These are phyloP conservation scores for Serilophus lunatus DNA, from an alignment of 2,113 vertebrate species.

Conservation along the genomic window DNA sequence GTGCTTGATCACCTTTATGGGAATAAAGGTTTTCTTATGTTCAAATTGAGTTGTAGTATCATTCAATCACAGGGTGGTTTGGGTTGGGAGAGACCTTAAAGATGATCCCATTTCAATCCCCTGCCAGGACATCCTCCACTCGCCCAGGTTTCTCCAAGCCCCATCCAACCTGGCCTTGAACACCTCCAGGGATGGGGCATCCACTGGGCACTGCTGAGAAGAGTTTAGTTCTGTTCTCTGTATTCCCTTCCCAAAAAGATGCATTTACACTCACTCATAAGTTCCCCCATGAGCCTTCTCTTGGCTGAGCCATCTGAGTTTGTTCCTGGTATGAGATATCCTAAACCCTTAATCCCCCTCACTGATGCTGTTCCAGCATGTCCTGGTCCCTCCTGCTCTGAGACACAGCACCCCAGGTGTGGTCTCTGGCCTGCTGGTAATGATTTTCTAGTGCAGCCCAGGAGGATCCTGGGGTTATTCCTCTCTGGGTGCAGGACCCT, in stretches of 20 bases:
- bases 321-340: not conserved
- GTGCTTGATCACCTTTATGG: not conserved
- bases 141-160: not conserved
- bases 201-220: not conserved
- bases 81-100: not conserved
- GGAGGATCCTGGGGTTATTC: not conserved
- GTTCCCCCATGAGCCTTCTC: not conserved
- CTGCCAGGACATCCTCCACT: not conserved
- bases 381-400: not conserved
- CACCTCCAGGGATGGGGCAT: not conserved
- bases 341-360: not conserved
- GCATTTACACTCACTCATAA: not conserved
- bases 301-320: not conserved
- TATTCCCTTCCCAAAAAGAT: not conserved
- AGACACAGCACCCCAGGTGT: not conserved
- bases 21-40: not conserved
- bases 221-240: not conserved
- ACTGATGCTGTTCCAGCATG: not conserved
- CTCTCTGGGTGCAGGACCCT: not conserved
- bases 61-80: not conserved
- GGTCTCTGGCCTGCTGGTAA: not conserved
- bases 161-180: not conserved
- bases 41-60: not conserved
- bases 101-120: not conserved
- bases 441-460: not conserved